Evolutionary conservation across 2,113 vertebrate species (phyloP).

Genomic region (Coregonus clupeaformis): DNA sequence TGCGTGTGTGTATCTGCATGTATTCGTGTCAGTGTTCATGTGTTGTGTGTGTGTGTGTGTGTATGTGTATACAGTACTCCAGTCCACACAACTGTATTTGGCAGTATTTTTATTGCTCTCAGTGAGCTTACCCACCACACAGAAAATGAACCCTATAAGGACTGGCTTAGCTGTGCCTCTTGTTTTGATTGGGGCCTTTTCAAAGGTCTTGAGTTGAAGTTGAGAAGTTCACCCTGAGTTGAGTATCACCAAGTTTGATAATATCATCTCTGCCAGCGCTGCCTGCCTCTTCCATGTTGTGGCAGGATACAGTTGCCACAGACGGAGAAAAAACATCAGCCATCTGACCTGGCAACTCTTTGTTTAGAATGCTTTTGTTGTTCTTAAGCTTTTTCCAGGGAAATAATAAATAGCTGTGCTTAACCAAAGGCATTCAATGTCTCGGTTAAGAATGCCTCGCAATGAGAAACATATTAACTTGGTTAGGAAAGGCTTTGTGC

Average conservation of each 20-base stretch:
- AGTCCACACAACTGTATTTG: constrained; percentile 45
- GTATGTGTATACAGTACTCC: constrained; percentile 21
- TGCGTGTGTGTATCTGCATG: constrained; percentile 1
- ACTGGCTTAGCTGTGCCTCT: constrained; percentile 38
- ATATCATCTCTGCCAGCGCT: constrained; percentile 17
- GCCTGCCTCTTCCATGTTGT: constrained; percentile 31
- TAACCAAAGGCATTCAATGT: constrained; percentile 67
- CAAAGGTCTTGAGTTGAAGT: constrained; percentile 35
- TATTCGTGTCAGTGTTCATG: constrained; percentile 11
- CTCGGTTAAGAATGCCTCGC: constrained; percentile 47
- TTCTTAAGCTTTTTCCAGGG: constrained; percentile 54
- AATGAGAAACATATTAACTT: constrained; percentile 67
- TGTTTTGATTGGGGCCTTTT: constrained; percentile 45
- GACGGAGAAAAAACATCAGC: constrained; percentile 35
- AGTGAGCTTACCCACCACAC: constrained; percentile 44
- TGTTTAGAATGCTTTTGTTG: constrained; percentile 62
- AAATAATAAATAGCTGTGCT: constrained; percentile 63
- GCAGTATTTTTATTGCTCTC: constrained; percentile 46
- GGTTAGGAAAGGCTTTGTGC: constrained; percentile 50
- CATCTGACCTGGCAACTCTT: constrained; percentile 51
- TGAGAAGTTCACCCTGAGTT: constrained; percentile 48
- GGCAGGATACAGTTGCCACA: constrained; percentile 38
- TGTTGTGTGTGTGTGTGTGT: constrained; percentile 6
- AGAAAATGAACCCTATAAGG: constrained; percentile 49
- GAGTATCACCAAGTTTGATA: constrained; percentile 33